Evolutionary conservation across 2,113 vertebrate species (phyloP).

Genomic region (Hydrolagus affinis): DNA sequence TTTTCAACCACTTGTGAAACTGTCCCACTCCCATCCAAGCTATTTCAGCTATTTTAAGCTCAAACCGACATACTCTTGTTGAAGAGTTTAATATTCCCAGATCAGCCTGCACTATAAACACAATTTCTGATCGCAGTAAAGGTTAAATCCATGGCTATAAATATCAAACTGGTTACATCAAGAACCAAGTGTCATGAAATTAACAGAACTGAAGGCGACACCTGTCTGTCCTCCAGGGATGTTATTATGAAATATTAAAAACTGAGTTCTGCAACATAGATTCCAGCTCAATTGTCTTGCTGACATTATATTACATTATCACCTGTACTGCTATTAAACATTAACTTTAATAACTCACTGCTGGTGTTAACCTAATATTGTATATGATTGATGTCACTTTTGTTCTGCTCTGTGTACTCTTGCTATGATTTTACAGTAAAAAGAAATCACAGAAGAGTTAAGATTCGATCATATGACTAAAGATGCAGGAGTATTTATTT

Average conservation of each 20-base stretch:
- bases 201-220: slow-evolving; percentile 35
- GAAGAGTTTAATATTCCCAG: no score
- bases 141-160: background rate
- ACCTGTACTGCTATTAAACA: slow-evolving; percentile 58
- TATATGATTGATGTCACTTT: slow-evolving; percentile 46
- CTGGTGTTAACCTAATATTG: slow-evolving; percentile 55
- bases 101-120: background rate
- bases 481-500: no score
- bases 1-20: no score
- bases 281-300: slow-evolving; percentile 57
- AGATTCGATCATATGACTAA: background rate
- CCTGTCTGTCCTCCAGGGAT: slow-evolving; percentile 43
- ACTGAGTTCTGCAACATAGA: slow-evolving; percentile 47
- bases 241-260: slow-evolving; percentile 47
- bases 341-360: slow-evolving; percentile 59
- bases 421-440: no score
- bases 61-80: no score
- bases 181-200: background rate
- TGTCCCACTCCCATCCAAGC: no score
- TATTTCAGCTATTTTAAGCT: no score
- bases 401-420: background rate
- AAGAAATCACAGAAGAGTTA: background rate
- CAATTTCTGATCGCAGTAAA: background rate
- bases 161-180: background rate
- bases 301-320: slow-evolving; percentile 57